Conservation (phyloP, 2,888 invertebrate species). For the Megalurothrips usitatus region DNA sequence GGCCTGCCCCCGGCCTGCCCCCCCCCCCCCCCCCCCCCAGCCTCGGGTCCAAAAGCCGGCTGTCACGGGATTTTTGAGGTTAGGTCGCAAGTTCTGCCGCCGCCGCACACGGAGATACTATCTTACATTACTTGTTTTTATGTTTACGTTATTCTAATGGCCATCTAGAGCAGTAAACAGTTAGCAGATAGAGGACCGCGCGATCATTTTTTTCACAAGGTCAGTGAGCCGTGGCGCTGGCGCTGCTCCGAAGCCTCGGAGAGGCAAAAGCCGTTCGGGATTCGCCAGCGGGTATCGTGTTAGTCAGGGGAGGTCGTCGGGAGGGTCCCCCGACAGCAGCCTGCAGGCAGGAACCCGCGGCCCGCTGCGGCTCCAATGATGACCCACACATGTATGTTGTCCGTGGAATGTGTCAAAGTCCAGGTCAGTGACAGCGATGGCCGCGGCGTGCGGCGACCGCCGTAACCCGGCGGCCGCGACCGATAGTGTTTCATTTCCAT, state of each 20-base stretch:
- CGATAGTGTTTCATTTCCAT: too few relatives aligned
- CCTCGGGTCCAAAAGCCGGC: constrained; percentile 16
- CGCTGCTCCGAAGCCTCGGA: too few relatives aligned
- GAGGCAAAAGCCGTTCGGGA: too few relatives aligned
- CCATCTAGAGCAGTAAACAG: neutral
- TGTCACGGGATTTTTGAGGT: neutral
- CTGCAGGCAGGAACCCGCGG: too few relatives aligned
- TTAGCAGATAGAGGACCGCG: neutral
- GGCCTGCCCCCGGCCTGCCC: neutral
- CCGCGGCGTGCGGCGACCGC: neutral
- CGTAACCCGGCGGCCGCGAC: too few relatives aligned
- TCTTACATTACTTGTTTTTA: neutral
- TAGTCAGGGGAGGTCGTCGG: too few relatives aligned
- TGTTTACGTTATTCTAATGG: neutral
- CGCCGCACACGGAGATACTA: neutral
- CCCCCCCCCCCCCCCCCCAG: neutral
- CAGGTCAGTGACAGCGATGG: neutral
- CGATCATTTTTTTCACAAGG: too few relatives aligned
- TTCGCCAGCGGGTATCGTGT: too few relatives aligned
- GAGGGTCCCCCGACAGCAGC: too few relatives aligned
- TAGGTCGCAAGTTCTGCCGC: neutral
- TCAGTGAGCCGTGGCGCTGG: too few relatives aligned
- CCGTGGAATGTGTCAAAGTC: constrained; percentile 22
- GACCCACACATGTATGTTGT: neutral
- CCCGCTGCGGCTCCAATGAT: neutral